phyloP scores from a whole-genome alignment of 1,140 invertebrate species.

The Subanguina moxae region DNA sequence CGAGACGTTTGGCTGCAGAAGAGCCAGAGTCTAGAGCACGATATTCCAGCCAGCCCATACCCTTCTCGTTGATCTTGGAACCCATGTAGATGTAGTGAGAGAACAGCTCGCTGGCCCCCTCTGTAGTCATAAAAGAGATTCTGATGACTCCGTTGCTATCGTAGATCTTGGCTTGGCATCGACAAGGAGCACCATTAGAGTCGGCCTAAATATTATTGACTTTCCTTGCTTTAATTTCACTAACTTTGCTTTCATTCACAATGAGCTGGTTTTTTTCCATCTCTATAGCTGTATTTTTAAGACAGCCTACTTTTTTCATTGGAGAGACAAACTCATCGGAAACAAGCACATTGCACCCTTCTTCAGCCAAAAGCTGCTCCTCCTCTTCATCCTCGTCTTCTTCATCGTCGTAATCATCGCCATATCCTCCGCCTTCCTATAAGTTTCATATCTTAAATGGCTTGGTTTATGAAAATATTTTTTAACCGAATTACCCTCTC shows the following conservation, averaged over 20 bases:
- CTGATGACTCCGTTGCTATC: not conserved
- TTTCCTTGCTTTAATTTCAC: not conserved
- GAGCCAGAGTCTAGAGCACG: not conserved
- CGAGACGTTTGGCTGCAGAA: not conserved
- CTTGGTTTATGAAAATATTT: no score
- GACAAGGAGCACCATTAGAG: not conserved
- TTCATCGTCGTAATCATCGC: not conserved
- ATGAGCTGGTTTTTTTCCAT: not conserved
- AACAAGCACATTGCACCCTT: not conserved
- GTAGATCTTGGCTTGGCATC: not conserved
- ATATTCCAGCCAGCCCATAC: not conserved
- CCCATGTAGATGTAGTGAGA: not conserved
- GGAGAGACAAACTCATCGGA: not conserved
- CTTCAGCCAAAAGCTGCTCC: not conserved
- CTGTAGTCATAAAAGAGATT: not conserved
- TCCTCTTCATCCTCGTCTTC: constrained; percentile 4
- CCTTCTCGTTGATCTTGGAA: not conserved
- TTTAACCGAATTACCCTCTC: not conserved
- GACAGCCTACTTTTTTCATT: not conserved
- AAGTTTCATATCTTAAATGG: not conserved
- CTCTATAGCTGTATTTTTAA: not conserved
- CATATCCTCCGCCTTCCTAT: not conserved
- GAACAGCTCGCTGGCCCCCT: not conserved
- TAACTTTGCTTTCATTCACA: not conserved
- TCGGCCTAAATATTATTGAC: not conserved